phyloP scores from a whole-genome alignment of 2,888 invertebrate species.

The Slavum lentiscoides region DNA sequence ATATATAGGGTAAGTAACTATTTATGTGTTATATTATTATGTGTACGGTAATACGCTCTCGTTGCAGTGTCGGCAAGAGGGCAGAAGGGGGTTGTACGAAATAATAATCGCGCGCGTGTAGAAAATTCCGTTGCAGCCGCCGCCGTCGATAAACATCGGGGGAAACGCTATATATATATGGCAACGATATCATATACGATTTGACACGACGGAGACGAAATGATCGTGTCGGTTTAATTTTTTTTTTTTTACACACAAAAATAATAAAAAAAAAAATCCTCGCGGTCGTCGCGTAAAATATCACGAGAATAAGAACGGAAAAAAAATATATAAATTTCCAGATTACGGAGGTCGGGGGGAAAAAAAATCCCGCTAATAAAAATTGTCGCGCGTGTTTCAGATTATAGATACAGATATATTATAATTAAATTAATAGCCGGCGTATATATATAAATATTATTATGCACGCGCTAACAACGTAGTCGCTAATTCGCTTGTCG shows the following conservation, averaged over 20 bases:
- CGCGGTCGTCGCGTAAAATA: constrained; percentile 21
- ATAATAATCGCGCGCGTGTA: too few relatives aligned
- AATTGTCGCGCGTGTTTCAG: constrained; percentile 40
- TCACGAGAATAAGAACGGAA: neutral
- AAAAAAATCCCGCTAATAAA: constrained; percentile 7
- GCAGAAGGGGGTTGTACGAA: too few relatives aligned
- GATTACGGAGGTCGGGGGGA: neutral
- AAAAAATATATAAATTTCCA: constrained; percentile 21
- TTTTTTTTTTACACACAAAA: neutral
- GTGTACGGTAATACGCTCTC: too few relatives aligned
- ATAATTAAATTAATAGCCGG: constrained; percentile 48
- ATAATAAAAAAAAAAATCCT: constrained; percentile 18
- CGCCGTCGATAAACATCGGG: too few relatives aligned
- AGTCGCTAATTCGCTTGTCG: constrained; percentile 35
- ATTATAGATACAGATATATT: constrained; percentile 32
- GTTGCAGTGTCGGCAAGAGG: too few relatives aligned
- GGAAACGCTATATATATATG: neutral
- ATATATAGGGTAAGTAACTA: constrained; percentile 40
- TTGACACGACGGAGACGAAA: constrained; percentile 44
- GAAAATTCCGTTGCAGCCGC: too few relatives aligned
- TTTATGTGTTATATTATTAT: neutral
- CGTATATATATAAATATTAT: neutral
- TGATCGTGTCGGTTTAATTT: constrained; percentile 15
- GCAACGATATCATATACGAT: too few relatives aligned
- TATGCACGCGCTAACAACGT: constrained; percentile 46